Conservation (phyloP, 2,888 invertebrate species). For the Drosophila austrosaltans region DNA sequence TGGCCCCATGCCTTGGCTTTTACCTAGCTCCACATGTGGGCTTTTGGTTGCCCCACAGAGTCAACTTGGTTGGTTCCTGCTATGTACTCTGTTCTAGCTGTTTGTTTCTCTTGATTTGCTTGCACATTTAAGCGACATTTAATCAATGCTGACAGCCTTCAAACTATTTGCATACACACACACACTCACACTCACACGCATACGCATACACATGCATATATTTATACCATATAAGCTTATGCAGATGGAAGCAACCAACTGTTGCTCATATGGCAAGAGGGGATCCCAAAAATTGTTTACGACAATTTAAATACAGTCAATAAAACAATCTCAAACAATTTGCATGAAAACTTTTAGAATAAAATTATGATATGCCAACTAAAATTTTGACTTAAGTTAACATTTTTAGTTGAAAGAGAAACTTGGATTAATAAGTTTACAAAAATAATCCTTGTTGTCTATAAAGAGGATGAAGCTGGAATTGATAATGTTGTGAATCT, state of each 20-base stretch:
- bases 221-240: background rate
- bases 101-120: conserved; percentile 56
- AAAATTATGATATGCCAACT: background rate
- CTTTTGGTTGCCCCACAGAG: conserved; percentile 9
- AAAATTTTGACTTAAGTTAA: too few relatives aligned
- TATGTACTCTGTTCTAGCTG: conserved; percentile 10
- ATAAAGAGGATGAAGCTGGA: too few relatives aligned
- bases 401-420: background rate
- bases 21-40: background rate
- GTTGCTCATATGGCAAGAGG: background rate
- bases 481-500: too few relatives aligned
- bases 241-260: background rate
- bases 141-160: conserved; percentile 61
- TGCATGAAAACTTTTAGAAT: background rate
- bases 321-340: background rate
- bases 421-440: too few relatives aligned
- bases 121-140: conserved; percentile 70
- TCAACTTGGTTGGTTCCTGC: conserved; percentile 18
- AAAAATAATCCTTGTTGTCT: too few relatives aligned
- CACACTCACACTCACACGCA: conserved; percentile 16
- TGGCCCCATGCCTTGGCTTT: background rate
- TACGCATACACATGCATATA: background rate
- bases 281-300: background rate
- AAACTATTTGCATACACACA: conserved; percentile 51
- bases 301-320: background rate